These are phyloP conservation scores for Cinclus cinclus DNA, from an alignment of 2,113 vertebrate genomes.

Conservation along the genomic window DNA sequence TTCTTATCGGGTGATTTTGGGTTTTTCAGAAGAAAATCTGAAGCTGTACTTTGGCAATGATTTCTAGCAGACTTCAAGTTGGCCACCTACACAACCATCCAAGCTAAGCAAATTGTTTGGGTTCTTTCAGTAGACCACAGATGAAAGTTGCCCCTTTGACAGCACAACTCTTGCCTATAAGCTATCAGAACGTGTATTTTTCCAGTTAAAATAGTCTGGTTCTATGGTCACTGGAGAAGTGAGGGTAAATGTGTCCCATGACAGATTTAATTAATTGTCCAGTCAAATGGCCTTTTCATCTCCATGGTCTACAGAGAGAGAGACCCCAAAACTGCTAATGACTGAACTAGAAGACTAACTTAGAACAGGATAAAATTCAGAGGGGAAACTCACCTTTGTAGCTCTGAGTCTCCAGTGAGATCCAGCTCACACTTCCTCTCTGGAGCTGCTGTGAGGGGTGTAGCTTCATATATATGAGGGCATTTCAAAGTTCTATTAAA, in stretches of 20 bases:
- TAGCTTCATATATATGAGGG: neutral
- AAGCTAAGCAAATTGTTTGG: neutral
- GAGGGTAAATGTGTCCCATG: accelerated
- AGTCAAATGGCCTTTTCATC: neutral
- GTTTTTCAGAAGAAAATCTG: neutral
- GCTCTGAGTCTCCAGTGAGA: neutral
- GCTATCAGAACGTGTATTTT: neutral
- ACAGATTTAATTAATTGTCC: neutral
- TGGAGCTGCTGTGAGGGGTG: neutral
- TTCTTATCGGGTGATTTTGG: neutral
- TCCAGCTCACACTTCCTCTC: neutral
- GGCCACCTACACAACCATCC: neutral
- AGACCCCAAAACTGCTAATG: neutral
- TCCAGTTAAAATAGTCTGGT: neutral
- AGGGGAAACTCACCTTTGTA: neutral
- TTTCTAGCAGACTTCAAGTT: neutral
- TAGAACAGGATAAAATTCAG: neutral
- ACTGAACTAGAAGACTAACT: neutral
- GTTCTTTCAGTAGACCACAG: neutral
- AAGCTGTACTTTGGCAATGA: neutral
- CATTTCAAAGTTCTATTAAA: neutral
- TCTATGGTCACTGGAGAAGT: neutral
- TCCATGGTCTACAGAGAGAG: neutral
- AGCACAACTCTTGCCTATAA: neutral
- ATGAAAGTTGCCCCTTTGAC: neutral